Conservation (phyloP, 1,140 invertebrate species). For the Parasteatoda tepidariorum region DNA sequence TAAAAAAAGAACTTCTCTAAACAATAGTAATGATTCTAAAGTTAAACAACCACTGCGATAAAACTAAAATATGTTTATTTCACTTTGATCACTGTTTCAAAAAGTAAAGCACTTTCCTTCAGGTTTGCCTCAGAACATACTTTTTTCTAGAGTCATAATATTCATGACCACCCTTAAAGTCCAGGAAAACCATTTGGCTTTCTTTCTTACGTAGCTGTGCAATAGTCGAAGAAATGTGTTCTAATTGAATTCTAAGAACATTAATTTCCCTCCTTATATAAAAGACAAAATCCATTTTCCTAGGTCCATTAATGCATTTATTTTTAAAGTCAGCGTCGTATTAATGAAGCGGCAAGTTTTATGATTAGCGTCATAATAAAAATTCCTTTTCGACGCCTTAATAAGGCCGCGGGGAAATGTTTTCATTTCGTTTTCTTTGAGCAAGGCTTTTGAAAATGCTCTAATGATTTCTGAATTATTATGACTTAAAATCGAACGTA, state of each 20-base stretch:
- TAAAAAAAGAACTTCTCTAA: too few species aligned
- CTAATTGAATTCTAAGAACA: conserved; percentile 38
- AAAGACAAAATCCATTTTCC: not conserved
- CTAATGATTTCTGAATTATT: conserved; percentile 52
- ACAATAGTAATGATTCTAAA: too few species aligned
- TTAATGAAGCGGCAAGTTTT: conserved; percentile 53
- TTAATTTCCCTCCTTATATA: not conserved
- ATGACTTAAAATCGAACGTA: conserved; percentile 40
- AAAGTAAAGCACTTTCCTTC: too few species aligned
- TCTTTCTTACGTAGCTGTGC: conserved; percentile 4
- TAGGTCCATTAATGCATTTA: conserved; percentile 21
- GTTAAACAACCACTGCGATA: too few species aligned
- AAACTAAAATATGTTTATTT: too few species aligned
- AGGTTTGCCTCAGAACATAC: too few species aligned
- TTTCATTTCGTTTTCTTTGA: conserved; percentile 26
- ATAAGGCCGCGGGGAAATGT: conserved; percentile 38
- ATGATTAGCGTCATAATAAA: conserved; percentile 46
- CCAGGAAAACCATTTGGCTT: conserved; percentile 16
- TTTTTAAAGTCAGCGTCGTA: conserved; percentile 43
- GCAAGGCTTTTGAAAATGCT: conserved; percentile 14
- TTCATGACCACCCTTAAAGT: conserved; percentile 32
- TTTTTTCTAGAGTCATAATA: too few species aligned
- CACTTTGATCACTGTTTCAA: too few species aligned
- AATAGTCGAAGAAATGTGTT: not conserved
- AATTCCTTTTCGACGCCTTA: conserved; percentile 30